Evolutionary conservation across 2,888 invertebrate genomes (phyloP).

Genomic region (Cheilosia pagana): DNA sequence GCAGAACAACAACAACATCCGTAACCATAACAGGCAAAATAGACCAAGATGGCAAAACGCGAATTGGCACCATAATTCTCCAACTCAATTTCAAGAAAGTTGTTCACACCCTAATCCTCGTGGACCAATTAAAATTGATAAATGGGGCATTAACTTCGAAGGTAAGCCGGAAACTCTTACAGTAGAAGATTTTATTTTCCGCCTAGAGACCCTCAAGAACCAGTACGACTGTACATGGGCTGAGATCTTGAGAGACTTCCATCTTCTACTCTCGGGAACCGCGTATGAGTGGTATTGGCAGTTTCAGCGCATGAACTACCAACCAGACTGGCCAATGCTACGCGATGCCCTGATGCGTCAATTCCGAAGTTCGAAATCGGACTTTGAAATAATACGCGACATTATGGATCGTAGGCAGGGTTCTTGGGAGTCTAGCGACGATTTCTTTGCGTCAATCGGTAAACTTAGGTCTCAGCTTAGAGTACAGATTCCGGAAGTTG

Average conservation of each 20-base stretch:
- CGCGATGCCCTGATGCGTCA: background rate
- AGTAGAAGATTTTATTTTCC: background rate
- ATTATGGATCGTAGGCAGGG: background rate
- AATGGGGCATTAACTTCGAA: constrained; percentile 5
- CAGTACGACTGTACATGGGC: constrained; percentile 15
- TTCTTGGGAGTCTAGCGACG: background rate
- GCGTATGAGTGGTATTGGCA: constrained; percentile 24
- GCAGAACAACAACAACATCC: too few relatives aligned
- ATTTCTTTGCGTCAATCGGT: background rate
- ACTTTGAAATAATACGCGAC: constrained; percentile 2
- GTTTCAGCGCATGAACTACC: background rate
- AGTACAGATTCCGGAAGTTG: background rate
- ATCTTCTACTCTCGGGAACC: background rate
- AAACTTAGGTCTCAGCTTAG: background rate
- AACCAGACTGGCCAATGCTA: background rate
- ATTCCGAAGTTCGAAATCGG: background rate
- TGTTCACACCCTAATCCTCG: too few relatives aligned
- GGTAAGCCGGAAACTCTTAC: background rate
- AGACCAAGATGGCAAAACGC: too few relatives aligned
- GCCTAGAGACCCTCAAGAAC: background rate
- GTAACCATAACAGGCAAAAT: too few relatives aligned
- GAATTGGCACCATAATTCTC: too few relatives aligned
- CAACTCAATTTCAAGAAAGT: too few relatives aligned
- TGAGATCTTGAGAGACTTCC: constrained; percentile 16
- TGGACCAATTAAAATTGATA: background rate